Evolutionary conservation across 2,888 invertebrate species (phyloP).

Genomic region (Noctua janthina): DNA sequence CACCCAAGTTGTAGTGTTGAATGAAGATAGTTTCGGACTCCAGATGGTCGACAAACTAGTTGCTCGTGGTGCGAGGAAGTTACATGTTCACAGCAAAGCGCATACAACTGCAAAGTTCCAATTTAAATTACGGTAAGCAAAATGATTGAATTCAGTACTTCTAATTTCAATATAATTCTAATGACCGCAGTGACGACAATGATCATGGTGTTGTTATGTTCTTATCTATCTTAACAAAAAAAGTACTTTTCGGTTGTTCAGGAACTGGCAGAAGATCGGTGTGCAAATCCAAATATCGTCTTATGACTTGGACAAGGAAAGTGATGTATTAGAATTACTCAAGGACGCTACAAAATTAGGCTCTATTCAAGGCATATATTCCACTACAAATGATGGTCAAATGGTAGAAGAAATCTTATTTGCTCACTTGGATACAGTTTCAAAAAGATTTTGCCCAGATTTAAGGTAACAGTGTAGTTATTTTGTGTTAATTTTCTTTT

Average conservation of each 20-base stretch:
- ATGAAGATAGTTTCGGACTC: conserved; percentile 68
- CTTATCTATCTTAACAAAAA: background rate
- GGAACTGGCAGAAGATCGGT: conserved; percentile 67
- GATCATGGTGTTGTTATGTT: background rate
- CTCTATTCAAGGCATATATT: conserved; percentile 69
- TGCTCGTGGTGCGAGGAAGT: conserved; percentile 72
- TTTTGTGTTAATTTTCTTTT: background rate
- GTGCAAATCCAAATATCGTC: conserved; percentile 58
- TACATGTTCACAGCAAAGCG: conserved; percentile 63
- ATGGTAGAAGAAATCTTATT: conserved; percentile 56
- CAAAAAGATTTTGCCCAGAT: conserved; percentile 59
- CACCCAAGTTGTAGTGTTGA: conserved; percentile 68
- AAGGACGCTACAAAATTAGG: conserved; percentile 61
- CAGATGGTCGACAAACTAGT: conserved; percentile 73
- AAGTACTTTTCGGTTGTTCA: conserved; percentile 14
- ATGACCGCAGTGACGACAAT: background rate
- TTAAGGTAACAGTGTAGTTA: conserved; percentile 31
- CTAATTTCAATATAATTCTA: background rate
- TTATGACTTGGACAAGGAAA: conserved; percentile 34
- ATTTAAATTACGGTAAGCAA: conserved; percentile 68
- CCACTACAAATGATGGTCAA: conserved; percentile 49
- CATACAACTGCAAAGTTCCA: conserved; percentile 50
- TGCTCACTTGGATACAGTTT: conserved; percentile 64
- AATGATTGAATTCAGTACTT: background rate
- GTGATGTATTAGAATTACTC: conserved; percentile 56